Evolutionary conservation across 1,140 invertebrate genomes (phyloP), one percentile per base, ranked within the genome.

Genomic region (Stegodyphus dumicola): DNA sequence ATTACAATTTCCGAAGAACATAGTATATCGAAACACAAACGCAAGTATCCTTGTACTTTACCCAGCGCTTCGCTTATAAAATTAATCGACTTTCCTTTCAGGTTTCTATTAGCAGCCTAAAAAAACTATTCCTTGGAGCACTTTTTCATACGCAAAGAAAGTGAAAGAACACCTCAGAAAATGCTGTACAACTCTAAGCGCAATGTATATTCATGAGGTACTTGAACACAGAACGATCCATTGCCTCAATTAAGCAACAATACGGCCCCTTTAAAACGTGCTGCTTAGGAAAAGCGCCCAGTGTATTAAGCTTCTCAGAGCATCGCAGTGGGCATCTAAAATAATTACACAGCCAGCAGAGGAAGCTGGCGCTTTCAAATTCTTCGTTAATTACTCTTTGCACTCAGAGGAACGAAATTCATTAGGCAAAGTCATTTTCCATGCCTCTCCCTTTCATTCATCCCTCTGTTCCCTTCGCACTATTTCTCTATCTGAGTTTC

Each of bases 371-470:
- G 79, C 79, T 81, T 85, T 85, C 81, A 85, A 85, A 85, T 85
- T 76, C 81, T 75, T 85, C 81, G 74, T 85, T 85, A 85, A 85
- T 85, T 85, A 76, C 81, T 69, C 81, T 49, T 69, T 77, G 65
- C 81, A 85, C 73, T 85, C 81, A 76, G 81, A 85, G 81, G 74
- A 76, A 66, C 81, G 64, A 70, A 85, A 85, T 85, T 85, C 81
- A 85, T 85, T 85, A 85, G 73, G 73, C 81, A 77, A 76, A 85
- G 64, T 85, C 81, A 85, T 85, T 85, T 84, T 49, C 80, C n/a
- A 74, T 13, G 13, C 71, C n/a, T 17, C 80, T 13, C 13, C 48
- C 73, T 56, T 73, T 65, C 54, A 67, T 66, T 53, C 65, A 75
- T 85, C 73, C 73, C 52, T 74, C 51, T 10, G 13, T 67, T 9